phyloP scores from a whole-genome alignment of 2,797 vertebrate genomes.

The Alosa sapidissima region DNA sequence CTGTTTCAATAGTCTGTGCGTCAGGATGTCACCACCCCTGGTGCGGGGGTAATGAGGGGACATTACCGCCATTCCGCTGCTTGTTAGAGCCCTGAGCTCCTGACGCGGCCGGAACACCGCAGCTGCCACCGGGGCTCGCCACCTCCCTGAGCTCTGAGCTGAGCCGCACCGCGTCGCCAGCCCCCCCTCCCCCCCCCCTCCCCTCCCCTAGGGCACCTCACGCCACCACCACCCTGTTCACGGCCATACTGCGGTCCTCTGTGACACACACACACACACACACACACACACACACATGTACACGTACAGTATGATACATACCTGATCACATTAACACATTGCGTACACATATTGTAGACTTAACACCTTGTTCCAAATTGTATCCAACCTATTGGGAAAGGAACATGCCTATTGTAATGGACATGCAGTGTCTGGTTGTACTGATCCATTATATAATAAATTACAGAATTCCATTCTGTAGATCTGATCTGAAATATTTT shows the following conservation, averaged over 20 bases:
- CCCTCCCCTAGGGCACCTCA: neutral
- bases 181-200: neutral
- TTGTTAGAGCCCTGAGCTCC: conserved; percentile 61
- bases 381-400: no score
- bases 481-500: neutral
- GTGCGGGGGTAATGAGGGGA: conserved; percentile 73
- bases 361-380: neutral
- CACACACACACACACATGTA: neutral
- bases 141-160: neutral
- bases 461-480: neutral
- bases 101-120: conserved; percentile 68
- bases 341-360: neutral
- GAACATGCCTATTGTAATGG: neutral
- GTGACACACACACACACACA: conserved; percentile 14
- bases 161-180: neutral
- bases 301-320: no score
- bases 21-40: conserved; percentile 80
- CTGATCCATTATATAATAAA: neutral
- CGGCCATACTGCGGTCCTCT: neutral
- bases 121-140: conserved; percentile 63
- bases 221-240: neutral
- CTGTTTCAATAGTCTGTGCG: conserved; percentile 74
- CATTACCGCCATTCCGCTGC: conserved; percentile 60
- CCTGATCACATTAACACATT: conserved; percentile 6
- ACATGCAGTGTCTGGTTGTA: neutral